Evolutionary conservation across 2,888 invertebrate species (phyloP).

Genomic region (Dyspetes luteomarginatus): DNA sequence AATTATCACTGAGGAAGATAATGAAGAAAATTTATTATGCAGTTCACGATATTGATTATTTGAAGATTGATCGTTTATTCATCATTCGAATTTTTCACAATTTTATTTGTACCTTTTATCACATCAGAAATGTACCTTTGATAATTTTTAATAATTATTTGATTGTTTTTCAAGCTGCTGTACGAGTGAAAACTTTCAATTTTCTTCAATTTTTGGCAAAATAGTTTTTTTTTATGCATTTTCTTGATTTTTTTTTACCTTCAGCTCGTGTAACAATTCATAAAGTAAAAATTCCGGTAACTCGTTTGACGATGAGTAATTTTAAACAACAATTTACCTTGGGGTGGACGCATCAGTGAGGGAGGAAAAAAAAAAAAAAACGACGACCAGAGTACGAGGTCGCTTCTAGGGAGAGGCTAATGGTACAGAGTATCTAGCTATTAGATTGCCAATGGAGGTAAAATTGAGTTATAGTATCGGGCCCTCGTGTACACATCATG

Average conservation of each 20-base stretch:
- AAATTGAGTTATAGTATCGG: conserved; percentile 55
- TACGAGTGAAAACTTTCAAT: no score
- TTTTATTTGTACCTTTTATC: no score
- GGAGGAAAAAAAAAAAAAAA: neutral
- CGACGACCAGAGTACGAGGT: neutral
- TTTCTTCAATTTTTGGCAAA: no score
- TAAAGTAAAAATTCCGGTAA: neutral
- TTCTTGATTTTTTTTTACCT: no score
- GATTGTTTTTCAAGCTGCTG: no score
- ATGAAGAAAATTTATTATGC: neutral
- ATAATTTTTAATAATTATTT: no score
- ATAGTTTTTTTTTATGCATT: no score
- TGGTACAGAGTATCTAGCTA: conserved; percentile 50
- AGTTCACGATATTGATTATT: neutral
- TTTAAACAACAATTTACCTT: neutral
- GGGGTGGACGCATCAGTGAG: neutral
- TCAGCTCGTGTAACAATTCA: neutral
- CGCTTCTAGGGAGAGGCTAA: conserved; percentile 26
- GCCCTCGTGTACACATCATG: neutral
- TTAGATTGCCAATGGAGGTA: conserved; percentile 49
- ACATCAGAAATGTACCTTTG: no score
- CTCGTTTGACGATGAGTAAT: neutral
- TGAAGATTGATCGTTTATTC: neutral
- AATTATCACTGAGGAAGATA: neutral
- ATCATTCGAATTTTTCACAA: no score